Conservation (phyloP, 2,797 vertebrate genomes). For the Scyliorhinus canicula region DNA sequence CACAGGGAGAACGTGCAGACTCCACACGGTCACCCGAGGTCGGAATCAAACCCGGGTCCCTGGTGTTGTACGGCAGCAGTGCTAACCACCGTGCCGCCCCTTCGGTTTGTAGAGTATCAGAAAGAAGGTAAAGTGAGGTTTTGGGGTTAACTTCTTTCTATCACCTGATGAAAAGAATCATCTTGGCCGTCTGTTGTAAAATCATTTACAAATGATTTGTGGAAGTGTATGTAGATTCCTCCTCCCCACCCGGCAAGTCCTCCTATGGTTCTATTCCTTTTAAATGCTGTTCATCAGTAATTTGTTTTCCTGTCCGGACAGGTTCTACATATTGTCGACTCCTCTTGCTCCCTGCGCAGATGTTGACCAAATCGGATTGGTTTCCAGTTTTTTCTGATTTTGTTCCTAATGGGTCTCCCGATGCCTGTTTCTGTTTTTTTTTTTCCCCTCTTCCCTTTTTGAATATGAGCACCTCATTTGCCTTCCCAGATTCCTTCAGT, state of each 20-base stretch:
- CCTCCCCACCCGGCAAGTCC: too few relatives aligned
- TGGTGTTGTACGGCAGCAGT: too few relatives aligned
- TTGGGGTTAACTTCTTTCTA: neutral
- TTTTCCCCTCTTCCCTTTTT: neutral
- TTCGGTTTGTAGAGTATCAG: neutral
- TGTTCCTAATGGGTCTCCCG: neutral
- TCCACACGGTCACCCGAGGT: too few relatives aligned
- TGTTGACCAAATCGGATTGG: neutral
- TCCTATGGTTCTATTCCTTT: neutral
- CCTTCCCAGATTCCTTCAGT: neutral
- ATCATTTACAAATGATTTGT: neutral
- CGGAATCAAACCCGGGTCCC: too few relatives aligned
- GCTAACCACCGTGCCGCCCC: too few relatives aligned
- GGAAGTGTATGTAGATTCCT: neutral
- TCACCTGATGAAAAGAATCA: neutral
- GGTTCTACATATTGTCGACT: neutral
- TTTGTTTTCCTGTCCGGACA: neutral
- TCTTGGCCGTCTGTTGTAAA: neutral
- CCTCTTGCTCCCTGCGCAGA: neutral
- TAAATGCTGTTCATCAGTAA: neutral
- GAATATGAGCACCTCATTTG: neutral
- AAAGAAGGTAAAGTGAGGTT: neutral
- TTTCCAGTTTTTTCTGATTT: neutral
- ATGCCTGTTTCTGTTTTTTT: too few relatives aligned
- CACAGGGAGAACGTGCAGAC: too few relatives aligned